Evolutionary conservation across 2,888 invertebrate genomes (phyloP), one percentile per base, ranked within the genome.

Genomic region (Stegana nigrithorax): DNA sequence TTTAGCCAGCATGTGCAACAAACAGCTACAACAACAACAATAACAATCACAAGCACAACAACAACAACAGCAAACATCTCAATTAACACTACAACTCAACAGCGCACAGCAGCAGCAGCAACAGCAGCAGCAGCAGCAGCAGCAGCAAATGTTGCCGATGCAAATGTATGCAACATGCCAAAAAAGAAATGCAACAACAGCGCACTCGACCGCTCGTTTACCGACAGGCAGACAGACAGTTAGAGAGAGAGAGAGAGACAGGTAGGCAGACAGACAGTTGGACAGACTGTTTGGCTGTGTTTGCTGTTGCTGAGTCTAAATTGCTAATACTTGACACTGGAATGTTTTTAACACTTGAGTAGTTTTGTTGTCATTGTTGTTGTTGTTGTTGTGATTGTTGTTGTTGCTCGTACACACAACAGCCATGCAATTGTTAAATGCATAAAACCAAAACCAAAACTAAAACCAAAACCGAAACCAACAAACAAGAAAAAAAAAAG

Each of bases 261-360:
- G 10, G 14, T 3, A n/a, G 51, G 44, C 36, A 32, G 29, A 56
- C 23, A 36, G 21, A 19, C 12, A 26, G 25, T 26, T 59, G 25
- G 42, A 23, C 55, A 50, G 29, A 32, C 27, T 29, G 17, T 6
- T 29, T 27, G 19, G 47, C 19, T 21, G n/a, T 10, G 25, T n/a
- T 25, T 47, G 47, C 17, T 53, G 59, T 63, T 66, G 14, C 61
- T 66, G 67, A 73, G 68, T 68, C 75, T 73, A 73, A 78, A 75
- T 78, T 76, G 78, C 78, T 74, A 76, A 76, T 78, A 76, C 75
- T 70, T 72, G 75, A 76, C 75, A 76, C 76, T 71, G 78, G 75
- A 76, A 76, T 76, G 78, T 75, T 75, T 76, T 76, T 78, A 76
- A 73, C 75, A 76, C 75, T 73, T 74, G 32, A 26, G 42, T 25